Conservation (phyloP, 2,888 invertebrate genomes). For the Mythimna lalbum region DNA sequence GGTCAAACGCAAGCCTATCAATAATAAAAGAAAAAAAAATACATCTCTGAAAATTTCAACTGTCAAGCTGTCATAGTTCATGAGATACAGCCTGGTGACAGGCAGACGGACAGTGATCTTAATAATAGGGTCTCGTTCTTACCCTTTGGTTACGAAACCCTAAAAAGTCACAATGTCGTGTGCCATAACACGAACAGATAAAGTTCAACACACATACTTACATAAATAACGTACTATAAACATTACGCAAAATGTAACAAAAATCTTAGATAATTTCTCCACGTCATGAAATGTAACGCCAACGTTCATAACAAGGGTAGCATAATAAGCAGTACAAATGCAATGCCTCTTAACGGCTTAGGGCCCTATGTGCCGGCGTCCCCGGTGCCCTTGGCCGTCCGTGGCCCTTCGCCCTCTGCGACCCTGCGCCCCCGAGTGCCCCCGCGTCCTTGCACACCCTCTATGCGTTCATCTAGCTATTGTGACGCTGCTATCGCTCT, state of each 20-base stretch:
- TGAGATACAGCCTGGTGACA: too few species aligned
- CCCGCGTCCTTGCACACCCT: conserved; percentile 83
- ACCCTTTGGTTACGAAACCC: neutral
- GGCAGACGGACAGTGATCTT: too few species aligned
- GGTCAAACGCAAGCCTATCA: too few species aligned
- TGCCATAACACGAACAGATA: conserved; percentile 30
- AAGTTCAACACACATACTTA: conserved; percentile 14
- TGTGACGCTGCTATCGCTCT: conserved; percentile 69
- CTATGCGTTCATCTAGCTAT: conserved; percentile 67
- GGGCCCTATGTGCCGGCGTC: conserved; percentile 71
- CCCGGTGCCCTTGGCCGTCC: conserved; percentile 82
- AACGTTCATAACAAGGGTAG: conserved; percentile 61
- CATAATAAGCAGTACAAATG: conserved; percentile 71
- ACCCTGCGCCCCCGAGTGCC: conserved; percentile 79
- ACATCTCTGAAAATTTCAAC: too few species aligned
- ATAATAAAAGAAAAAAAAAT: too few species aligned
- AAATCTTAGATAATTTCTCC: conserved; percentile 21
- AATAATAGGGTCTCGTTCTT: too few species aligned
- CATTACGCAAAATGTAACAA: conserved; percentile 10
- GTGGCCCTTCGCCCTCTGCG: conserved; percentile 78
- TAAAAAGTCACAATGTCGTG: conserved; percentile 34
- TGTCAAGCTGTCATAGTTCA: too few species aligned
- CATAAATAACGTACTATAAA: neutral
- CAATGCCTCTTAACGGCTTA: conserved; percentile 70
- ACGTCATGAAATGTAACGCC: conserved; percentile 40